A percentile compares a stretch with the other conserved stretches of the same genome.
These are phyloP conservation scores for Beris morrisii DNA, from an alignment of 2,888 invertebrate genomes.

Conservation along the genomic window DNA sequence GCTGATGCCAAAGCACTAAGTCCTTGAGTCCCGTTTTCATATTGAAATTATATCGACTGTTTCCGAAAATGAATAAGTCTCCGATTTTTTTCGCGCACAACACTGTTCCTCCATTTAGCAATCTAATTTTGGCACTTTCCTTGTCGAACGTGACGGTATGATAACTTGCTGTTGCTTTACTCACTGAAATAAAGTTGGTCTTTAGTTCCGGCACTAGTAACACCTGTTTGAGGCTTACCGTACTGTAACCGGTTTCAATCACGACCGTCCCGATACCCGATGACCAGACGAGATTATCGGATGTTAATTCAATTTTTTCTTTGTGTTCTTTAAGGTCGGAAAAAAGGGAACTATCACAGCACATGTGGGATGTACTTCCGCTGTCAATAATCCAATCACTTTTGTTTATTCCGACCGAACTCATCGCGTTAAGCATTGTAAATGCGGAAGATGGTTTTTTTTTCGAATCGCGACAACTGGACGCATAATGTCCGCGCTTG, in stretches of 20 bases:
- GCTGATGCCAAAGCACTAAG: slow-evolving; percentile 1
- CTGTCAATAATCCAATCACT: slow-evolving; percentile 1
- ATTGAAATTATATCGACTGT: not conserved
- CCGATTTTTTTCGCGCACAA: not conserved
- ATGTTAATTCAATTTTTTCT: not conserved
- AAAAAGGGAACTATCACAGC: not conserved
- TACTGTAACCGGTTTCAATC: slow-evolving; percentile 1
- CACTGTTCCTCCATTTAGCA: not conserved
- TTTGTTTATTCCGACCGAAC: not conserved
- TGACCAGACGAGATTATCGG: not conserved
- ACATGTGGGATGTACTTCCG: not conserved
- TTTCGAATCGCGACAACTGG: not conserved
- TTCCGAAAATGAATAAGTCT: not conserved
- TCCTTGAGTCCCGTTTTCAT: not conserved
- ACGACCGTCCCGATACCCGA: not conserved
- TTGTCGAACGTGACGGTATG: not conserved
- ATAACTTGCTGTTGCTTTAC: not conserved
- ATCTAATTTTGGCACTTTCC: slow-evolving; percentile 1
- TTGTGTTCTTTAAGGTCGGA: not conserved
- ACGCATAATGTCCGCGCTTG: not conserved
- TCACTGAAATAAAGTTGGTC: slow-evolving; percentile 2
- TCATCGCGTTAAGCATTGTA: slow-evolving; percentile 2
- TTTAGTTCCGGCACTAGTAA: slow-evolving; percentile 2
- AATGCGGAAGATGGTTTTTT: not conserved
- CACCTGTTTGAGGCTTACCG: not conserved